Evolutionary conservation across 2,797 vertebrate genomes (phyloP).

Genomic region (Cynodonichthys magdalenae): DNA sequence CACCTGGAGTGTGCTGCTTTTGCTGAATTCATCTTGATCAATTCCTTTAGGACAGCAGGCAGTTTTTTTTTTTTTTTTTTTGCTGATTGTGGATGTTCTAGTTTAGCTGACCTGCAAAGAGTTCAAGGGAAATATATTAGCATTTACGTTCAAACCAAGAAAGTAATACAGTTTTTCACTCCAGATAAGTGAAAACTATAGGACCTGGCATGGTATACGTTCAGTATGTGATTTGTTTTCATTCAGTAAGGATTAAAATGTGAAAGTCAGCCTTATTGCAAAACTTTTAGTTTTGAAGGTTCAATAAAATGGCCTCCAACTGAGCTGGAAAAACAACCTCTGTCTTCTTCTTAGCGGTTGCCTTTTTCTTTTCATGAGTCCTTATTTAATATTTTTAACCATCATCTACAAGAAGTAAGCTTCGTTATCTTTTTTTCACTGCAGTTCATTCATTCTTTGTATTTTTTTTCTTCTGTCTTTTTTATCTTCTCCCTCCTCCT

Average conservation of each 20-base stretch:
- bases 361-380: neutral
- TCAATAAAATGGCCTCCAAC: constrained; percentile 47
- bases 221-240: neutral
- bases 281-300: constrained; percentile 34
- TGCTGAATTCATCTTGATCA: constrained; percentile 22
- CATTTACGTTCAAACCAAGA: too few relatives aligned
- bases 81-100: constrained; percentile 33
- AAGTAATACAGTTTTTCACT: neutral
- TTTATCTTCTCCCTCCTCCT: constrained; percentile 29
- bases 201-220: neutral
- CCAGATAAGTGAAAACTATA: neutral
- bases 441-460: constrained; percentile 24
- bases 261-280: constrained; percentile 29
- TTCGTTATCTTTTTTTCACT: constrained; percentile 18
- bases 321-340: constrained; percentile 18
- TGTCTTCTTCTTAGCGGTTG: constrained; percentile 36
- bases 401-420: constrained; percentile 33
- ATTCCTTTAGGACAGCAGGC: constrained; percentile 25
- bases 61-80: neutral
- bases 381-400: constrained; percentile 42
- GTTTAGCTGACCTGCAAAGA: constrained; percentile 28
- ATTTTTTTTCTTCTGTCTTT: constrained; percentile 21
- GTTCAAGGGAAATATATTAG: neutral
- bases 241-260: neutral
- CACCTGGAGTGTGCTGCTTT: constrained; percentile 18